Percentiles rank a stretch among this genome's conserved stretches.
These are phyloP conservation scores for Eupithecia pulchellata DNA, from an alignment of 2,888 invertebrate species.

Conservation along the genomic window DNA sequence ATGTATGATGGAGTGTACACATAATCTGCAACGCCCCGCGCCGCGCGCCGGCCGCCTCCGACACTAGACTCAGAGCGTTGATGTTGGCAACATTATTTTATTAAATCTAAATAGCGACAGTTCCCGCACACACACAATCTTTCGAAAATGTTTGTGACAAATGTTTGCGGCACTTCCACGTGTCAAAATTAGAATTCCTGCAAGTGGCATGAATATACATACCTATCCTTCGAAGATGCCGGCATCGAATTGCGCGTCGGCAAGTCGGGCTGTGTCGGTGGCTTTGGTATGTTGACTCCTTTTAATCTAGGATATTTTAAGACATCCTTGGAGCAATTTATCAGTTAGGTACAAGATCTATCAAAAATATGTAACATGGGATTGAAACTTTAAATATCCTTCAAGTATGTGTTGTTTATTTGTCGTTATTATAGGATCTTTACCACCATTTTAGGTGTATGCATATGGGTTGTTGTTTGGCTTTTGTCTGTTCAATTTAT, in stretches of 20 bases:
- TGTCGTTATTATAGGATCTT: conserved; percentile 37
- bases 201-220: too few species aligned
- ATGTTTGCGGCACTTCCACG: neutral
- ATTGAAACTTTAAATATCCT: conserved; percentile 14
- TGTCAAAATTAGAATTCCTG: neutral
- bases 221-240: too few species aligned
- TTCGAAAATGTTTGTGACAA: neutral
- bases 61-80: neutral
- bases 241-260: too few species aligned
- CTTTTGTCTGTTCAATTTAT: conserved; percentile 67
- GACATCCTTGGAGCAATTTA: neutral
- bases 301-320: neutral
- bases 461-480: conserved; percentile 78
- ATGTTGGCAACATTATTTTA: neutral
- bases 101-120: neutral
- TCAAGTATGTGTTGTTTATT: conserved; percentile 20
- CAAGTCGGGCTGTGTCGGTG: neutral
- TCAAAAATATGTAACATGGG: neutral
- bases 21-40: neutral
- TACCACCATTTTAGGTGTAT: conserved; percentile 67
- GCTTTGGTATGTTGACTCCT: neutral
- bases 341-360: too few species aligned
- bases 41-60: neutral
- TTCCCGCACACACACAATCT: neutral
- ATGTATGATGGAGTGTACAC: neutral